Percentiles rank a stretch among this genome's conserved stretches.
Conservation (phyloP, 2,113 vertebrate genomes). For the Trogon surrucura region DNA sequence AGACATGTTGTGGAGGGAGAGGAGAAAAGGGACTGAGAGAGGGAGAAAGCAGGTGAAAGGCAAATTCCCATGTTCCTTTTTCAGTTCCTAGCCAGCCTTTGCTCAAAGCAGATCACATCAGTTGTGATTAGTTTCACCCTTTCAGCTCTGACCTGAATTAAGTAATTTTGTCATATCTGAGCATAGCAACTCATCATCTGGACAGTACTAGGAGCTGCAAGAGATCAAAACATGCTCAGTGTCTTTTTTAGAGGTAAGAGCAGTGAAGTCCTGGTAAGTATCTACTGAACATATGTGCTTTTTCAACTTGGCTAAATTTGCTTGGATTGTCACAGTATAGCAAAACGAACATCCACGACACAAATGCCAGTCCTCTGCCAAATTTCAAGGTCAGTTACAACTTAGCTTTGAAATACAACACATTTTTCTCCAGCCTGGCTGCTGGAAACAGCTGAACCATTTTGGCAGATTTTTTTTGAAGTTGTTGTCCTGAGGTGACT, state of each 20-base stretch:
- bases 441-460: slow-evolving; percentile 28
- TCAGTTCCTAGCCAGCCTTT: neutral
- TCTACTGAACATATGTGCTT: slow-evolving; percentile 38
- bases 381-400: slow-evolving; percentile 59
- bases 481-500: neutral
- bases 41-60: neutral
- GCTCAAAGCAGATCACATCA: neutral
- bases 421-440: slow-evolving; percentile 15
- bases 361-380: slow-evolving; percentile 29
- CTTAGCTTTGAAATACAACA: slow-evolving; percentile 23
- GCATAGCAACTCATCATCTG: neutral
- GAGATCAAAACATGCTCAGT: neutral
- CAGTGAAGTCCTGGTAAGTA: neutral
- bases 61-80: neutral
- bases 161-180: neutral
- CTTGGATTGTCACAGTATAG: slow-evolving; percentile 30
- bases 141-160: neutral
- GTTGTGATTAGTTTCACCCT: neutral
- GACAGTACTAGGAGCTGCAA: neutral
- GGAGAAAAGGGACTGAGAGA: neutral
- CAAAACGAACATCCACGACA: slow-evolving; percentile 45
- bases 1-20: rapidly evolving
- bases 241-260: neutral
- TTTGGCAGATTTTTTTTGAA: neutral
- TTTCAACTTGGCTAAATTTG: slow-evolving; percentile 47